Evolutionary conservation across 2,113 vertebrate species (phyloP).

Genomic region (Cathartes aura): DNA sequence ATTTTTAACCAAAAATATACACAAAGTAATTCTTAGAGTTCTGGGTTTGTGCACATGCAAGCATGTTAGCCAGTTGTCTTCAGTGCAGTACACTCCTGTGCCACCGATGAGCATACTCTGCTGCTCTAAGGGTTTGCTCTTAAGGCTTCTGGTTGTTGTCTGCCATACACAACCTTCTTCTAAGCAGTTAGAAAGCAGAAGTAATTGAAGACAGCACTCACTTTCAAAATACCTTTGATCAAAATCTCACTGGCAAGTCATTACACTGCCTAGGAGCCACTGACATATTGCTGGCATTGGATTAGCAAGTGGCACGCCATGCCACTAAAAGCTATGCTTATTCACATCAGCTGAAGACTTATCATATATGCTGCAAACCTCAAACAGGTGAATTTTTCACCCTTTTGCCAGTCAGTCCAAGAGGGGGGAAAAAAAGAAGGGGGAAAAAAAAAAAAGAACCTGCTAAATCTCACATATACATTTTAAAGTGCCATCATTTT

Average conservation of each 20-base stretch:
- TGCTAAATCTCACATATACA: neutral
- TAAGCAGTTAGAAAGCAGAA: neutral
- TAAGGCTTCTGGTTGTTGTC: neutral
- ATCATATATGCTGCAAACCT: neutral
- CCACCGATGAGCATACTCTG: fast-evolving
- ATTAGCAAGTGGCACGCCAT: neutral
- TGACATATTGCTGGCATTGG: fast-evolving
- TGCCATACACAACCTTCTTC: neutral
- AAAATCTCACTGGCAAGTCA: neutral
- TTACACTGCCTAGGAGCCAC: neutral
- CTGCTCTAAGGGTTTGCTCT: neutral
- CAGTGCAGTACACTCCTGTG: fast-evolving
- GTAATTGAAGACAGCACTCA: neutral
- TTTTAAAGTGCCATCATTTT: neutral
- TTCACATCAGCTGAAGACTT: neutral
- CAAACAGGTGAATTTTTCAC: neutral
- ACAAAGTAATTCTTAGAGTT: neutral
- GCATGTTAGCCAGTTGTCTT: fast-evolving
- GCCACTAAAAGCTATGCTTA: neutral
- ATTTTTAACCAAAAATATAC: neutral
- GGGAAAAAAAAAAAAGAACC: neutral
- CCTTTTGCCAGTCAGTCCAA: neutral
- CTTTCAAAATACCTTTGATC: neutral
- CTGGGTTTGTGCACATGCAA: neutral
- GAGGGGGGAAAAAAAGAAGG: neutral